phyloP scores from a whole-genome alignment of 1,140 invertebrate species.

The Lamellibrachia luymesi region DNA sequence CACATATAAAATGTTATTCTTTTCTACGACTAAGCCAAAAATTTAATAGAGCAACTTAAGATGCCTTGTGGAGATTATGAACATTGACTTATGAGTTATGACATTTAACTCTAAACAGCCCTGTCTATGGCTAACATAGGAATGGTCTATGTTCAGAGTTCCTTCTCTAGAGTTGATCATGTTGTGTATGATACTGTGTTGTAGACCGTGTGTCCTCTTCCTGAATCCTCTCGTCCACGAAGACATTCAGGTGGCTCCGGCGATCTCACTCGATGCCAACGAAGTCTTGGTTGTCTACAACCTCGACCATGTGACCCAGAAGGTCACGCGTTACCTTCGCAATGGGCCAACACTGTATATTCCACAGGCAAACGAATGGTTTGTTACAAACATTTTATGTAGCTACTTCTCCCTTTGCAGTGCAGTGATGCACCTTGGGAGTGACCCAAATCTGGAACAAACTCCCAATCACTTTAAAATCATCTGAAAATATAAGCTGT shows the following conservation, averaged over 20 bases:
- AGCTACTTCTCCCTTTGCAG: background rate
- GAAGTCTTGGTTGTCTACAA: constrained; percentile 49
- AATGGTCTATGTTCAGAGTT: background rate
- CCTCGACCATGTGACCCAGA: constrained; percentile 33
- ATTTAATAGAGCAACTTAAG: too few relatives aligned
- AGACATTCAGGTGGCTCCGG: constrained; percentile 31
- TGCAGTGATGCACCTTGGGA: background rate
- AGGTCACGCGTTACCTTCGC: constrained; percentile 42
- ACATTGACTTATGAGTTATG: too few relatives aligned
- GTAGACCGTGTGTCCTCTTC: constrained; percentile 45
- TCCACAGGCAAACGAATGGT: constrained; percentile 52
- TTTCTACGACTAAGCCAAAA: too few relatives aligned
- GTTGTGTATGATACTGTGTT: constrained; percentile 21
- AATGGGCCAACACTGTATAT: constrained; percentile 51
- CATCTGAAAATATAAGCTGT: too few relatives aligned
- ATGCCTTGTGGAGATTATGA: too few relatives aligned
- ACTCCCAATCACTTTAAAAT: too few relatives aligned
- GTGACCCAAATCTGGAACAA: too few relatives aligned
- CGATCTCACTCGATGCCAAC: constrained; percentile 50
- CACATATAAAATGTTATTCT: too few relatives aligned
- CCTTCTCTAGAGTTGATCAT: background rate
- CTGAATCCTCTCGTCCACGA: constrained; percentile 40
- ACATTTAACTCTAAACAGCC: too few relatives aligned
- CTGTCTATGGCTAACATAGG: background rate
- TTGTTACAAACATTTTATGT: constrained; percentile 11